These are phyloP conservation scores for Prunella strophiata DNA, from an alignment of 2,797 vertebrate species.

Conservation along the genomic window DNA sequence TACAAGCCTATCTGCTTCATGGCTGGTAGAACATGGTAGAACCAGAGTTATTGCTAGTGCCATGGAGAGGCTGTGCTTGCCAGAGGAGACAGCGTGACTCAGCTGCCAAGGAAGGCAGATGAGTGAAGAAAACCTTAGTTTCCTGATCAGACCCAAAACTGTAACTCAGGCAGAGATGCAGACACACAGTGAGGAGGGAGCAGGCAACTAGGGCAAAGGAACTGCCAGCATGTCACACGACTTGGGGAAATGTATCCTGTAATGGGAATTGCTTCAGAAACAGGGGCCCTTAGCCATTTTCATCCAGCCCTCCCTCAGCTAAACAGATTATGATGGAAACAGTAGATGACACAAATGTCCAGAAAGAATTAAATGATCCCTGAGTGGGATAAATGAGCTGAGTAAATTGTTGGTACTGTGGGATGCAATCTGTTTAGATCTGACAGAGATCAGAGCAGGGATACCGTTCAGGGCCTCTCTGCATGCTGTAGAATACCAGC, in stretches of 20 bases:
- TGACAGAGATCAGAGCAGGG: not conserved
- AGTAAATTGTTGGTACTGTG: not conserved
- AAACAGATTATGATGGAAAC: not conserved
- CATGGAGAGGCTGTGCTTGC: not conserved
- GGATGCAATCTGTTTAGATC: not conserved
- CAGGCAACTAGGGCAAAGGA: not conserved
- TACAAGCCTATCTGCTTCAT: not conserved
- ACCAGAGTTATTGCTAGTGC: not conserved
- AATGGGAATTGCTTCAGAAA: not conserved
- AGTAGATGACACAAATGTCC: not conserved
- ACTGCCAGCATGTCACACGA: not conserved
- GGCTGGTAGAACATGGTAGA: not conserved
- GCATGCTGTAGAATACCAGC: not conserved
- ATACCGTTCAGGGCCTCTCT: not conserved
- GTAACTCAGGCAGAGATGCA: not conserved
- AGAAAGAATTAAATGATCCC: not conserved
- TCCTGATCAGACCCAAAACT: not conserved
- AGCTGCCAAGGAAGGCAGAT: not conserved
- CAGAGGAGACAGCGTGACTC: not conserved
- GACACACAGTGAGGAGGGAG: not conserved
- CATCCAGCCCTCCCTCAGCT: not conserved
- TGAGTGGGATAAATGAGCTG: not conserved
- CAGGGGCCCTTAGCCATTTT: not conserved
- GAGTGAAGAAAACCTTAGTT: not conserved
- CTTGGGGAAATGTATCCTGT: not conserved